Percentiles rank a stretch among this genome's conserved stretches.
These are phyloP conservation scores for Apteryx owenii DNA, from an alignment of 2,113 vertebrate genomes.

Conservation along the genomic window DNA sequence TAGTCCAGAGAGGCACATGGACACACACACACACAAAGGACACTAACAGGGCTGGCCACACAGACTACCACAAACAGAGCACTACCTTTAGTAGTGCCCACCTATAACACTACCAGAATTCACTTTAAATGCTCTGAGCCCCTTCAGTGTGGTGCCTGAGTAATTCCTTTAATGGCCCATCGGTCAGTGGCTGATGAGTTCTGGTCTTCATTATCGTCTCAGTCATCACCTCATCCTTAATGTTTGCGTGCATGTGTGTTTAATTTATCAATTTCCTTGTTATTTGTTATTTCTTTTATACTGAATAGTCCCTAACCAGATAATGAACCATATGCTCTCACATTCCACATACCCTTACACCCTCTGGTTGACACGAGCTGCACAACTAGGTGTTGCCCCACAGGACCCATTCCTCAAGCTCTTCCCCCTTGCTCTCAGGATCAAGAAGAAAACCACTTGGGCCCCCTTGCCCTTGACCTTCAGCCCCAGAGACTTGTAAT, in stretches of 20 bases:
- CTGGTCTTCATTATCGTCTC: not conserved
- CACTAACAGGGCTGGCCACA: not conserved
- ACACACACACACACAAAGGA: not conserved
- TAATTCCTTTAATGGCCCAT: not conserved
- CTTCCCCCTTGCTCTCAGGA: rapidly evolving
- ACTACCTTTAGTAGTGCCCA: not conserved
- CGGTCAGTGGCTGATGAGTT: not conserved
- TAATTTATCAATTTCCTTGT: not conserved
- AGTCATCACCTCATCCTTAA: not conserved
- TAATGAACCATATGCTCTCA: not conserved
- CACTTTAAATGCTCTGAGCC: not conserved
- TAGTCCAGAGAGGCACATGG: not conserved
- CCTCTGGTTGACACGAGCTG: not conserved
- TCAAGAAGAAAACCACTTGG: not conserved
- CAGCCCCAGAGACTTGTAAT: not conserved
- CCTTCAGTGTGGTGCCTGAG: not conserved
- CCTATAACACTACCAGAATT: not conserved
- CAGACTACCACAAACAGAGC: not conserved
- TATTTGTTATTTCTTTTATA: not conserved
- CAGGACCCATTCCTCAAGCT: rapidly evolving
- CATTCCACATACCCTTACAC: not conserved
- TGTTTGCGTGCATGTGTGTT: not conserved
- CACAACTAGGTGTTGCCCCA: not conserved
- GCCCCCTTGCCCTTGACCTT: rapidly evolving
- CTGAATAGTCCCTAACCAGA: not conserved